Base-by-base conservation (phyloP, 1,140 invertebrate species). In the Megalonaias nervosa region DNA sequence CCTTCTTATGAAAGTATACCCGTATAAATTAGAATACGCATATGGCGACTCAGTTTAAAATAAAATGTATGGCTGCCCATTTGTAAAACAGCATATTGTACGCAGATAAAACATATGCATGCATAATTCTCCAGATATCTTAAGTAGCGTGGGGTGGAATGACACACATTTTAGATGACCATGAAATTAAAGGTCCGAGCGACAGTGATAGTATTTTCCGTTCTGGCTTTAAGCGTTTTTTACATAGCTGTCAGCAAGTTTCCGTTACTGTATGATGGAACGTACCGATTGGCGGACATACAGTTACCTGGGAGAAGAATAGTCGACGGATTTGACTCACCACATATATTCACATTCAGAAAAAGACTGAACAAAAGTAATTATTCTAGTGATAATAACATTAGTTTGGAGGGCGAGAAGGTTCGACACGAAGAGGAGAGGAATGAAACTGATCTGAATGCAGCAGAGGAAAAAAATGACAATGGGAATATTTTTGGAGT, bases 291-390 rank as follows among this genome's bases (percentile, higher is more conserved):
- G 11, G 6, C 15, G 16, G 48, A 12, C 11, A 13, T 58, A 14
- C 57, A 21, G 16, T 69, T 73, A 61, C 55, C 21, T 16, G 31
- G 12, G 61, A 67, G 62, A 55, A 48, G 21, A 62, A 17, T 64
- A 23, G 71, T 48, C 2, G 76, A 78, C 14, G 21, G 38, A 9
- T 57, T 38, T 12, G 71, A 78, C n/a, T 58, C 64, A 17, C 65
- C 76, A 15, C 76, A 78, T 69, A 74, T 78, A 16, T 78, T 78
- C 55, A 78, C 76, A 17, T 78, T 69, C 57, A 66, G 76, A 58
- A 78, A 78, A 73, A 16, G 76, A 56, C 76, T 78, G 19, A 78
- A 78, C 38, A 78, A 78, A 74, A 78, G 76, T 69, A 78, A 78
- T 56, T 78, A 73, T 61, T 56, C 70, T 21, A 78, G 76, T 64